Conservation (phyloP, 2,888 invertebrate species). For the Orchesellides sinensis region DNA sequence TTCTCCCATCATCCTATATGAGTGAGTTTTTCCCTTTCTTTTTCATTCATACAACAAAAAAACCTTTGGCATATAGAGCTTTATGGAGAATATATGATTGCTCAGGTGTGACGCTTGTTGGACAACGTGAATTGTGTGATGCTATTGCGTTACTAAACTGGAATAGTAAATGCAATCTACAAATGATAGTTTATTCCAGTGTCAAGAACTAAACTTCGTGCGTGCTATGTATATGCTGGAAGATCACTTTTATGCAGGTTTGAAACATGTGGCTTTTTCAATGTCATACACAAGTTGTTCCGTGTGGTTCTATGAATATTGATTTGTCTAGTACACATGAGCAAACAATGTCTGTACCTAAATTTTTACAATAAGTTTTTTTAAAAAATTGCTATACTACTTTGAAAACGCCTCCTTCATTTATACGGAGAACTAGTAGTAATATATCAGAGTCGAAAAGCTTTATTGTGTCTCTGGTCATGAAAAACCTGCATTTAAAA, state of each 20-base stretch:
- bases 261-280: slow-evolving; percentile 48
- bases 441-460: neutral
- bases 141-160: neutral
- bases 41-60: slow-evolving; percentile 10
- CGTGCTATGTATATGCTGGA: neutral
- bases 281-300: slow-evolving; percentile 59
- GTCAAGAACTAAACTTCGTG: neutral
- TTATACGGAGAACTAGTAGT: no score
- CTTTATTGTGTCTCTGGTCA: neutral
- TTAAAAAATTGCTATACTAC: neutral
- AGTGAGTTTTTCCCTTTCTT: slow-evolving; percentile 37
- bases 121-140: slow-evolving; percentile 44
- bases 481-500: neutral
- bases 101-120: slow-evolving; percentile 53
- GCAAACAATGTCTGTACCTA: no score
- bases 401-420: neutral
- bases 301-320: slow-evolving; percentile 56
- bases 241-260: neutral
- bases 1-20: slow-evolving; percentile 35
- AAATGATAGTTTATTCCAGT: slow-evolving; percentile 10
- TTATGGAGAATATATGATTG: slow-evolving; percentile 52
- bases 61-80: slow-evolving; percentile 25
- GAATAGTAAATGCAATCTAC: no score
- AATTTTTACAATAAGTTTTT: no score
- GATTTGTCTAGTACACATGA: slow-evolving; percentile 32